phyloP scores from a whole-genome alignment of 1,140 invertebrate species.

The Archivesica marissinica region DNA sequence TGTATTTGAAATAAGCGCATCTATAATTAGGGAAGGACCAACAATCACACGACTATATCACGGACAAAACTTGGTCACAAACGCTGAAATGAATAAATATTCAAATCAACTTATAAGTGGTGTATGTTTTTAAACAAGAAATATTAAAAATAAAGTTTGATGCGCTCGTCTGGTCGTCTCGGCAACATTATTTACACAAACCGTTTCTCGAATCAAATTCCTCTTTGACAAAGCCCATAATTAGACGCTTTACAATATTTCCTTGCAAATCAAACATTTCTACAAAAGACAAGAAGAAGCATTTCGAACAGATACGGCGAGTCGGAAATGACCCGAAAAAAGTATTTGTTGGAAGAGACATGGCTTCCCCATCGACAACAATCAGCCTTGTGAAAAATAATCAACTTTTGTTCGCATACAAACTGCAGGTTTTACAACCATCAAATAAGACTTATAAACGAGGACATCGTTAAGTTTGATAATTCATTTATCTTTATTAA shows the following conservation, averaged over 20 bases:
- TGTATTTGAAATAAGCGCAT: no score
- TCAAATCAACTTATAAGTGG: slow-evolving; percentile 21
- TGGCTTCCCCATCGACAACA: no score
- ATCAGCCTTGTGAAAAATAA: no score
- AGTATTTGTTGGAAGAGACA: no score
- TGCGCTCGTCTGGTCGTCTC: background rate
- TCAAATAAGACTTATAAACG: no score
- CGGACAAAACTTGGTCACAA: background rate
- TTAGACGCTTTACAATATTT: no score
- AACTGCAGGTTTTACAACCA: no score
- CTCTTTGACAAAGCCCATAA: no score
- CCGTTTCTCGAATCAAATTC: background rate
- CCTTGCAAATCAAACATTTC: no score
- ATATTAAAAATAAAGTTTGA: background rate
- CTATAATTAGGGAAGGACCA: background rate
- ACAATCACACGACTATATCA: background rate
- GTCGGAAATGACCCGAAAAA: background rate
- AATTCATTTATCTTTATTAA: no score
- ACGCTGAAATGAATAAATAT: slow-evolving; percentile 1
- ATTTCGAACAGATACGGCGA: background rate
- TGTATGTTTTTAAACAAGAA: background rate
- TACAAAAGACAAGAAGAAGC: slow-evolving; percentile 1
- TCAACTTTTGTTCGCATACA: no score
- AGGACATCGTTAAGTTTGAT: no score
- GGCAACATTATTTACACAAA: slow-evolving; percentile 15